A percentile compares a stretch with the other conserved stretches of the same genome.
These are phyloP conservation scores for Drosophila tsacasi DNA, from an alignment of 1,140 invertebrate genomes.

Conservation along the genomic window DNA sequence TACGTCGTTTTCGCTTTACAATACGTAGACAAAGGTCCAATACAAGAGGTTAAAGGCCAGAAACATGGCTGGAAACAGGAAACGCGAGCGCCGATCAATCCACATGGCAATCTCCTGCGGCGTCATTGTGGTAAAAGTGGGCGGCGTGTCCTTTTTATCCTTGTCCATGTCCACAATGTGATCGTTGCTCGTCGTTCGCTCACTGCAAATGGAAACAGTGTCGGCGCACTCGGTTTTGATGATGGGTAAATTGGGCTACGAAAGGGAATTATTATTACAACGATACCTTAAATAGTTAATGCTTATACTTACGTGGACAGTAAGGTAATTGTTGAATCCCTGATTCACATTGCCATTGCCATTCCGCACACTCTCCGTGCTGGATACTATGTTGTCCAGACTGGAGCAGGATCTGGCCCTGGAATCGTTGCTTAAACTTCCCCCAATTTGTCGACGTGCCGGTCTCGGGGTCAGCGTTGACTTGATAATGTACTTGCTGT, in stretches of 20 bases:
- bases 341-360: slow-evolving; percentile 76
- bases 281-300: too few relatives aligned
- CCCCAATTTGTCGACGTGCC: slow-evolving; percentile 89
- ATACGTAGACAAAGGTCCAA: slow-evolving; percentile 90
- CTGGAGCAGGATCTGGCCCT: slow-evolving; percentile 89
- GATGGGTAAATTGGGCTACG: slow-evolving; percentile 72
- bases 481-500: slow-evolving; percentile 93
- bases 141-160: slow-evolving; percentile 66
- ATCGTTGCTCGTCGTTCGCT: slow-evolving; percentile 57
- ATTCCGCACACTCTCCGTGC: slow-evolving; percentile 79
- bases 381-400: slow-evolving; percentile 85
- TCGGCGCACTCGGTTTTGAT: slow-evolving; percentile 79
- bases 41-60: slow-evolving; percentile 93
- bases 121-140: slow-evolving; percentile 90
- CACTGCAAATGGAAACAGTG: slow-evolving; percentile 67
- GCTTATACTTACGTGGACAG: slow-evolving; percentile 81
- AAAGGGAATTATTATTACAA: background rate
- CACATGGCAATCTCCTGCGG: slow-evolving; percentile 94
- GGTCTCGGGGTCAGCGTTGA: slow-evolving; percentile 92
- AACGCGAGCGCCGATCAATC: slow-evolving; percentile 91
- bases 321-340: slow-evolving; percentile 89
- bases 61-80: slow-evolving; percentile 92
- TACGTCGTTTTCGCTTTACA: slow-evolving; percentile 39
- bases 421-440: slow-evolving; percentile 86
- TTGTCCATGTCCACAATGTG: slow-evolving; percentile 78